Base-by-base conservation (phyloP, 2,888 invertebrate species). In the Sceliomorpha sp. region DNA sequence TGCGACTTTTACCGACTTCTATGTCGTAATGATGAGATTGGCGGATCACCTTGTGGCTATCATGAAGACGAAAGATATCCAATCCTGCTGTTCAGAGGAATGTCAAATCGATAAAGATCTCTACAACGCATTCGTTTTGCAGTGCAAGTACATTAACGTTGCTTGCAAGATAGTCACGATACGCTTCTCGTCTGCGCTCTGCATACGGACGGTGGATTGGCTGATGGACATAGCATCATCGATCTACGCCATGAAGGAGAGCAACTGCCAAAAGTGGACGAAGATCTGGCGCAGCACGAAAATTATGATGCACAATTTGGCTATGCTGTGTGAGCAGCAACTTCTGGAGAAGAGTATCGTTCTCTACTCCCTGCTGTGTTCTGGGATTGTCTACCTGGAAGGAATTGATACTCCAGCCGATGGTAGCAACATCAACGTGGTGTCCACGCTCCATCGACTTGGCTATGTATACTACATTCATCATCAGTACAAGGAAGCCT, bases 401-500 rank as follows among this genome's bases (percentile, higher is more conserved):
- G 79, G 75, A 14, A 36, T 79, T 1, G 67, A 77, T 1, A 48
- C 51, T 15, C 20, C 60, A 5, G 36, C 10, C 8, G 59, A 70
- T 67, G 50, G 77, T 59, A 50, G 72, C n/a, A 31, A 67, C 13
- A 72, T 76, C 40, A 73, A 80, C 29, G 7, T 78, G 48, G 34
- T 44, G 15, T 24, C 53, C 1, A 37, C 71, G 0, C 60, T 87
- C 1, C 73, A 80, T 12, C 72, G 76, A 68, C 34, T 86, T 5
- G 74, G 75, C 9, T 59, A 45, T 27, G 64, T 77, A 20, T 75
- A 80, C 53, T 76, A 74, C 17, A 70, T 59, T 6, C 34, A 69
- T 15, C 68, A 60, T 8, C 70, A 78, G 40, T 84, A 76, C 17
- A 73, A 74, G 24, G 75, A 85, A 71, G 84, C 87, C 1, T 74